phyloP scores from a whole-genome alignment of 2,888 invertebrate species.

The Aspidiotus rigidus region DNA sequence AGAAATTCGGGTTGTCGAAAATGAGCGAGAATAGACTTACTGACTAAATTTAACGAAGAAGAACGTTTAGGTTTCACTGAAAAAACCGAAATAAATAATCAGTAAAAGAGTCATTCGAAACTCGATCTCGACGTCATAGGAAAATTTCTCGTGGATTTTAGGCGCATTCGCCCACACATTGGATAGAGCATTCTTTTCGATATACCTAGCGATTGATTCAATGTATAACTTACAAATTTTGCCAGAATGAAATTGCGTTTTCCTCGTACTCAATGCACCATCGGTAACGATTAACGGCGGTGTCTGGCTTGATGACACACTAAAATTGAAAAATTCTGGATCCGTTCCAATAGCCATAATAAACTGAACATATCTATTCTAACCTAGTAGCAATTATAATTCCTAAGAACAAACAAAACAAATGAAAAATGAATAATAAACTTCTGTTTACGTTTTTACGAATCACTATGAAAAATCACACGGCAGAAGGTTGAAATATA shows the following conservation, averaged over 20 bases:
- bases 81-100: background rate
- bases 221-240: slow-evolving; percentile 13
- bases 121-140: too few species aligned
- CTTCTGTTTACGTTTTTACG: too few species aligned
- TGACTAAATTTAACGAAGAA: slow-evolving; percentile 14
- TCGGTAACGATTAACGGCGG: background rate
- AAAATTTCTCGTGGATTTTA: background rate
- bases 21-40: slow-evolving; percentile 20
- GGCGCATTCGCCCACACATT: background rate
- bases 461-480: too few species aligned
- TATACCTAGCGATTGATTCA: background rate
- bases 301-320: slow-evolving; percentile 6
- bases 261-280: slow-evolving; percentile 7
- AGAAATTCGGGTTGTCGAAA: slow-evolving; percentile 22
- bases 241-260: slow-evolving; percentile 7
- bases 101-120: too few species aligned
- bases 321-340: slow-evolving; percentile 9
- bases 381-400: too few species aligned
- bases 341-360: slow-evolving; percentile 21
- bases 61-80: slow-evolving; percentile 18
- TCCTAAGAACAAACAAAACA: too few species aligned
- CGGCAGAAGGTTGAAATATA: too few species aligned
- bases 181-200: background rate
- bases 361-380: background rate
- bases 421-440: too few species aligned